phyloP scores from a whole-genome alignment of 2,797 vertebrate genomes.

The Pogonophryne albipinna region DNA sequence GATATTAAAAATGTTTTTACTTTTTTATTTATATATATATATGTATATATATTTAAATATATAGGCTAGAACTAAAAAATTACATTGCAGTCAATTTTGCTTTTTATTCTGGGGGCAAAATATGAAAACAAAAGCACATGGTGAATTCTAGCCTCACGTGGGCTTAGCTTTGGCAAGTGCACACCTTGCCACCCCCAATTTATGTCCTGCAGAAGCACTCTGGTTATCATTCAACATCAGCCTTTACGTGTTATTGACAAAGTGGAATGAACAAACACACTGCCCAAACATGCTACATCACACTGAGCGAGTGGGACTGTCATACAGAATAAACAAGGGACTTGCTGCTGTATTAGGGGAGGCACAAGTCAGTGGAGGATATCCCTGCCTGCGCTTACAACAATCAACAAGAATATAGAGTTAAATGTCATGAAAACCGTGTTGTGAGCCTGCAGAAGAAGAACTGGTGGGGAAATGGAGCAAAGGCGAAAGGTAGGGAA shows the following conservation, averaged over 20 bases:
- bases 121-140: conserved; percentile 36
- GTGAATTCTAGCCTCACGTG: conserved; percentile 16
- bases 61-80: background rate
- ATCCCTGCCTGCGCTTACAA: conserved; percentile 60
- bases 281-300: conserved; percentile 83
- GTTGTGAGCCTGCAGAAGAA: background rate
- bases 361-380: conserved; percentile 62
- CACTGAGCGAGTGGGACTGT: conserved; percentile 79
- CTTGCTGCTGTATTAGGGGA: conserved; percentile 49
- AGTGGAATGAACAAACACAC: conserved; percentile 82
- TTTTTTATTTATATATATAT: background rate
- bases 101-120: conserved; percentile 9
- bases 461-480: conserved; percentile 28
- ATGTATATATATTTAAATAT: background rate
- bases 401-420: conserved; percentile 65
- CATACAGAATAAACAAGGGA: conserved; percentile 80
- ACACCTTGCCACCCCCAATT: conserved; percentile 58
- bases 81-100: background rate
- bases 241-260: conserved; percentile 83
- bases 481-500: conserved; percentile 45
- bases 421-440: conserved; percentile 49
- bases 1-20: conserved; percentile 2
- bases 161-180: conserved; percentile 39
- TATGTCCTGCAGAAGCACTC: conserved; percentile 50
- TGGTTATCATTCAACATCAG: conserved; percentile 82